A percentile compares a stretch with the other conserved stretches of the same genome.
These are phyloP conservation scores for Boloria selene DNA, from an alignment of 2,888 invertebrate genomes.

Conservation along the genomic window DNA sequence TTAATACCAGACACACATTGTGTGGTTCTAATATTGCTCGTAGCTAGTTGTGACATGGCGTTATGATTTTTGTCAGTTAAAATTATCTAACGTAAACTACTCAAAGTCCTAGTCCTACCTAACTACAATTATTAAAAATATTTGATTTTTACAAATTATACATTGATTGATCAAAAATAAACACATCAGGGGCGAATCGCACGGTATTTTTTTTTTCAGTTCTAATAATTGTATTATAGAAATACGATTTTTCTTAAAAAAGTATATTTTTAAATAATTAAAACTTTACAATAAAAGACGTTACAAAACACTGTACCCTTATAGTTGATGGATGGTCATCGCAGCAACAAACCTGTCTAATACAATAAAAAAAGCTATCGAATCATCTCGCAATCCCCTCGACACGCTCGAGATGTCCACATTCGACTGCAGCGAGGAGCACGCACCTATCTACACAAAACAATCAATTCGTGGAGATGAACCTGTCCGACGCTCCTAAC, in stretches of 20 bases:
- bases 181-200: slow-evolving; percentile 41
- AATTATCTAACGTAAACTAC: slow-evolving; percentile 60
- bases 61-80: slow-evolving; percentile 50
- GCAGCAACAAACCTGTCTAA: slow-evolving; percentile 15
- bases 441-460: slow-evolving; percentile 52
- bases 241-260: slow-evolving; percentile 48
- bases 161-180: slow-evolving; percentile 53
- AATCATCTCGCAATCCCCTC: slow-evolving; percentile 6
- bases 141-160: slow-evolving; percentile 64
- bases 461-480: slow-evolving; percentile 31
- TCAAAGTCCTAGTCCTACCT: slow-evolving; percentile 56
- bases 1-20: background rate
- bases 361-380: slow-evolving; percentile 23
- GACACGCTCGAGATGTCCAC: slow-evolving; percentile 1
- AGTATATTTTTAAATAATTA: slow-evolving; percentile 57
- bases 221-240: slow-evolving; percentile 20
- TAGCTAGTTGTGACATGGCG: slow-evolving; percentile 36
- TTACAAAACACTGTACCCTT: slow-evolving; percentile 69
- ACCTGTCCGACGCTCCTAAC: slow-evolving; percentile 23
- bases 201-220: slow-evolving; percentile 4
- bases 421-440: background rate
- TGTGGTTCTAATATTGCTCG: slow-evolving; percentile 19
- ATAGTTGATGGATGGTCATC: slow-evolving; percentile 49
- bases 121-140: slow-evolving; percentile 57
- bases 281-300: slow-evolving; percentile 64